Evolutionary conservation across 2,797 vertebrate species (phyloP).

Genomic region (Ptychobarbus kaznakovi): DNA sequence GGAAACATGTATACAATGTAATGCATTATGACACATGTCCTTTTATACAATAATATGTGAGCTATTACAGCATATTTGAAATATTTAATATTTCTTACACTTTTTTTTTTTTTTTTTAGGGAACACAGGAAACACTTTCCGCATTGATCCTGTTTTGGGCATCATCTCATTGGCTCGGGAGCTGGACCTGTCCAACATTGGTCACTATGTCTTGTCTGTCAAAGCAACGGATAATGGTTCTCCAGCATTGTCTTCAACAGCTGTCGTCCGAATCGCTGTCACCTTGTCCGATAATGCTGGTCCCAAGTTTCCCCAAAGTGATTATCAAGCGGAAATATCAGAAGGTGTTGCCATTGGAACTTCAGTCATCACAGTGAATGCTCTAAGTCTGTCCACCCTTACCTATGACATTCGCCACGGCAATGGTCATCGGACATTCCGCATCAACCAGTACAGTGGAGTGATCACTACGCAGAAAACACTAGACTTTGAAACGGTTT

Average conservation of each 20-base stretch:
- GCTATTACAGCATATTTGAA: neutral
- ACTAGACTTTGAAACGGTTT: constrained; percentile 86
- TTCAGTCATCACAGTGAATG: constrained; percentile 86
- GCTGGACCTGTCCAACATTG: constrained; percentile 87
- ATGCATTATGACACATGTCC: neutral
- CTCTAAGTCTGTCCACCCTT: constrained; percentile 91
- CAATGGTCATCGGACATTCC: constrained; percentile 82
- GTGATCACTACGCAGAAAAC: constrained; percentile 88
- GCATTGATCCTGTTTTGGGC: constrained; percentile 93
- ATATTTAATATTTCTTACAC: neutral
- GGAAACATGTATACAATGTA: neutral
- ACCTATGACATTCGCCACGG: constrained; percentile 92
- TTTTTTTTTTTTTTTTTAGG: constrained; percentile 77
- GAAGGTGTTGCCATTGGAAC: constrained; percentile 89
- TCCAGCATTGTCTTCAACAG: constrained; percentile 88
- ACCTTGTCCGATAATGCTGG: constrained; percentile 93
- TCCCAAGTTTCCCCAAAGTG: constrained; percentile 90
- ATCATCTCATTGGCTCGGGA: constrained; percentile 90
- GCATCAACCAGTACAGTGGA: constrained; percentile 95
- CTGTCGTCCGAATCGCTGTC: constrained; percentile 89
- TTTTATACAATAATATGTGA: neutral
- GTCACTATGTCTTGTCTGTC: constrained; percentile 92
- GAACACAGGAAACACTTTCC: constrained; percentile 91
- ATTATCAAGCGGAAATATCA: constrained; percentile 91
- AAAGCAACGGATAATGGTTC: constrained; percentile 90